Evolutionary conservation across 2,888 invertebrate species (phyloP), one percentile per base, ranked within the genome.

Genomic region (Scaptomyza tumidula): DNA sequence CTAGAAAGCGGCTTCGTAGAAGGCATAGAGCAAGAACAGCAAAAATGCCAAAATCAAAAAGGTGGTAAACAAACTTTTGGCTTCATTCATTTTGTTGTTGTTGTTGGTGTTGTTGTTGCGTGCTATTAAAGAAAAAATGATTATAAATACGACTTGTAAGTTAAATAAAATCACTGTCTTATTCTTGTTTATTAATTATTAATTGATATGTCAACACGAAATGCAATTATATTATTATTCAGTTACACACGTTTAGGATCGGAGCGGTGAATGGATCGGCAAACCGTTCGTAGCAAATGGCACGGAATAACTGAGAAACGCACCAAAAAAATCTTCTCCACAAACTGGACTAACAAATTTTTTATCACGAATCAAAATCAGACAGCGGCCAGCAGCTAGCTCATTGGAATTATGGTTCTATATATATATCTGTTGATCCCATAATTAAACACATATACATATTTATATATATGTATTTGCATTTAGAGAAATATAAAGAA

Each of bases 1-100:
- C 82, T 89, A 90, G 80, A 90, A 90, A 58, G 80, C 89, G 67
- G 95, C 95, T 55, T 95, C 94, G 92, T 95, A 95, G 82, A 95
- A 93, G 53, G 95, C 92, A 93, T 95, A 95, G 71, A 95, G 93
- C 67, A 95, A 93, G 86, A 94, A 93, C 70, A 95, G 93, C 63
- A 95, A 93, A 59, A 95, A 93, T 88, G 95, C 94, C 90, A 95
- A 92, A 91, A 95, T 95, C 76, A 95, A 91, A 91, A 95, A 95
- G 81, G 95, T 95, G 91, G 95, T 95, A 89, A 95, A 93, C 79
- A 95, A 93, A 92, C 94, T 95, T 79, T 93, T 94, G 79, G 95
- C 94, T 92, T 95, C 95, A 92, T 90, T 92, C 91, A 92, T 92
- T 71, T 86, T 91, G 86, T 71, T 59, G 71, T 59, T 75, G 66